Percentiles rank a stretch among this genome's conserved stretches.
Evolutionary conservation across 2,113 vertebrate species (phyloP).

Genomic region (Trachemys scripta): DNA sequence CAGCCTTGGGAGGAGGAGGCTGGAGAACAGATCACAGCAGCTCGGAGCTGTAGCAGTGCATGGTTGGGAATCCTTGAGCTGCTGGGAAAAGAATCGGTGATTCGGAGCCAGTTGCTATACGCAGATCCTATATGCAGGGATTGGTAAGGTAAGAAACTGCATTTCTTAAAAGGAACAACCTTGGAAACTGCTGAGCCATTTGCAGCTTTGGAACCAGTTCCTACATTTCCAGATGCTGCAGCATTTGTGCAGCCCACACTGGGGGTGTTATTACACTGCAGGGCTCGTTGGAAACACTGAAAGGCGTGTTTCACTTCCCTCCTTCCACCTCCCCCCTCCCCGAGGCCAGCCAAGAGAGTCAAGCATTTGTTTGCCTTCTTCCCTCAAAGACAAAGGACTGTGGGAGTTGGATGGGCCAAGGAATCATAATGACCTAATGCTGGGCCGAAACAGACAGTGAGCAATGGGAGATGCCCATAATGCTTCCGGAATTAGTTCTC

Average conservation of each 20-base stretch:
- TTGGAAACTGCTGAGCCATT: not conserved
- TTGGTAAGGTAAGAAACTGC: not conserved
- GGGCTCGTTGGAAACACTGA: not conserved
- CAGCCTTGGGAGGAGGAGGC: not conserved
- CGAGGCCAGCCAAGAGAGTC: accelerated
- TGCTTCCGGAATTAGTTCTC: constrained; percentile 13
- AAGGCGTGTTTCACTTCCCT: accelerated
- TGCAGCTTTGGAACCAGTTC: not conserved
- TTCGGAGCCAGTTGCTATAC: not conserved
- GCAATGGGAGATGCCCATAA: not conserved
- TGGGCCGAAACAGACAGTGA: constrained; percentile 34
- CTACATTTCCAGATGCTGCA: not conserved
- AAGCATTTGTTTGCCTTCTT: accelerated
- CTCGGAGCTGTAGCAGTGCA: not conserved
- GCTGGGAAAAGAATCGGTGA: not conserved
- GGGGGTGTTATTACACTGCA: not conserved
- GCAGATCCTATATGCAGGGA: not conserved
- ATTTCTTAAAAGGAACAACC: not conserved
- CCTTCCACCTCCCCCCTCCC: not conserved
- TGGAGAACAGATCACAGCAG: not conserved
- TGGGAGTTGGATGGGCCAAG: constrained; percentile 40
- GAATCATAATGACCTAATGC: constrained; percentile 54
- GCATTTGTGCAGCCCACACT: not conserved
- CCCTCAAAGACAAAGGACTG: not conserved
- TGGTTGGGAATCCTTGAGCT: not conserved